Evolutionary conservation across 2,888 invertebrate species (phyloP), one percentile per base, ranked within the genome.

Genomic region (Napeogenes inachia): DNA sequence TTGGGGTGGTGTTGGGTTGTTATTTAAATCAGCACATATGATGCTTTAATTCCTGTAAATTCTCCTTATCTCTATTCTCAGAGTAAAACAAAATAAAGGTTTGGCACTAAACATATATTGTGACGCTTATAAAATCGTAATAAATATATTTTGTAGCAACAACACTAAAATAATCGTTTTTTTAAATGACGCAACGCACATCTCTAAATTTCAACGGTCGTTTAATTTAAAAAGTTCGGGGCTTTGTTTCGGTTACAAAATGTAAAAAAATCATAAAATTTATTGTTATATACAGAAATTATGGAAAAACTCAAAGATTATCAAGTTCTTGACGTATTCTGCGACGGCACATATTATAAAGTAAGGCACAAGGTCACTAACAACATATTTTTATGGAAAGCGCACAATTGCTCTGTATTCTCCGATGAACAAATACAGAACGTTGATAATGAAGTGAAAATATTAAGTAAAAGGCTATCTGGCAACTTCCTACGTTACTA

Each of bases 341-440:
- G 87, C 75, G 82, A 85, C 66, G 89, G 89, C 70, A 86, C 89
- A 73, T 87, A 89, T 81, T 91, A 91, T 71, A 90, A 90, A 86
- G 91, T 91, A 73, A 82, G 82, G 72, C 89, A 91, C 86, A 91
- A 91, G 87, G 87, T 85, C 84, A 89, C 87, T 69, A 84, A 86
- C 78, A 85, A 85, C 73, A 83, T 89, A 79, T 89, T 87, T 76
- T 84, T 87, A 73, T 91, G 91, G 91, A 89, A 87, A 78, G 91
- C 91, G 68, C 86, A 80, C 80, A 79, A 90, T 75, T 90, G 89
- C 71, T 82, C 83, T 68, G 77, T 80, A 72, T 86, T 82, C 75
- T 80, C 85, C 62, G 80, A 82, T 73, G 80, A 85, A 75, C 85
- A 88, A 78, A 82, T 91, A 80, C 81, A 87, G 77, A 84, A 81